Base-by-base conservation (phyloP, 2,797 vertebrate species). In the Otolemur crassicaudatus region DNA sequence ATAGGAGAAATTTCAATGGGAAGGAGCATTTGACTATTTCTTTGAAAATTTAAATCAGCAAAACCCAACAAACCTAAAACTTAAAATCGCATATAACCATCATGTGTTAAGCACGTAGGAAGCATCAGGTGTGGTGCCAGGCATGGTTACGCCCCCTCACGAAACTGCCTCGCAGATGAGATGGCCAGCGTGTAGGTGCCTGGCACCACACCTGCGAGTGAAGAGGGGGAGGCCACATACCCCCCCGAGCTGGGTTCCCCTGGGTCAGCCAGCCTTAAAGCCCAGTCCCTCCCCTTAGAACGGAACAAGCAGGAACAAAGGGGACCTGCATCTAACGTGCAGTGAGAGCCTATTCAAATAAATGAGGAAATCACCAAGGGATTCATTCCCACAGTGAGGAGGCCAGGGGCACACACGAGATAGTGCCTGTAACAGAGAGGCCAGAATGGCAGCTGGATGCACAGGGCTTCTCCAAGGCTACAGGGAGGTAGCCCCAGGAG, bases 101-200 rank as follows among this genome's bases (percentile, higher is more conserved):
- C 7, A 25, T 0, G n/a, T 19, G 7, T 58, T 25, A 23, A 13
- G 79, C 63, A 40, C 2, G 0, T 37, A 20, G 19, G 9, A 67
- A 53, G 77, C 2, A 4, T 13, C 16, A 23, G 31, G 27, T 29
- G 7, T 4, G 4, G 53, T 4, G 1, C 14, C 0, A 1, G 25
- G 60, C 14, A 14, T 49, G 49, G 49, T 49, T 49, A 49, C 12
- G 13, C 49, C 49, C 49, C 49, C 49, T 49, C 49, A 49, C 13
- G 49, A 11, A 49, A 49, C 49, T 49, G 49, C 49, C 49, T 49
- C 3, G 49, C 13, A 49, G 49, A 49, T 49, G 49, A 53, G 49
- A 53, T 53, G 49, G 49, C 3, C 49, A 53, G 49, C 14, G 13
- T 53, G 49, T 53, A 53, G 49, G 49, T 53, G 14, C 49, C 49